Percentiles rank a stretch among this genome's conserved stretches.
Conservation (phyloP, 1,140 invertebrate species). For the Antheraea mylitta region DNA sequence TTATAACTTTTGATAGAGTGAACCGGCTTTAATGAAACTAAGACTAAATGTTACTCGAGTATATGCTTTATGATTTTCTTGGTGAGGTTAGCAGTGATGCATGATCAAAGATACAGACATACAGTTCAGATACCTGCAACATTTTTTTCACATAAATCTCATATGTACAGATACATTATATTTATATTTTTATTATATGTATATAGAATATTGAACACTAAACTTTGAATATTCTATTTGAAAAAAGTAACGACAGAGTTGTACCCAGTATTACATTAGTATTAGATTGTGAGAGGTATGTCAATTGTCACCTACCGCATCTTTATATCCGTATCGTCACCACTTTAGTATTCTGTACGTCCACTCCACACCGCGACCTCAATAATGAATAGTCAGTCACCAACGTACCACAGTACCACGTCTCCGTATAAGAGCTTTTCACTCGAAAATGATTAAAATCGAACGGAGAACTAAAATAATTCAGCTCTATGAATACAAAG, state of each 20-base stretch:
- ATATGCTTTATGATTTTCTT: too few species aligned
- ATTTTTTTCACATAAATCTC: too few species aligned
- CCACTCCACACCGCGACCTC: constrained; percentile 32
- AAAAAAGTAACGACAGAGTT: background rate
- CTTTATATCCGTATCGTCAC: constrained; percentile 29
- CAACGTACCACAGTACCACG: constrained; percentile 28
- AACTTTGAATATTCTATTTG: background rate
- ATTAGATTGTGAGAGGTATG: constrained; percentile 15
- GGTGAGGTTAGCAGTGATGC: too few species aligned
- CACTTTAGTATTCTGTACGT: constrained; percentile 37
- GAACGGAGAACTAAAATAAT: constrained; percentile 22
- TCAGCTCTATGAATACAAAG: constrained; percentile 17
- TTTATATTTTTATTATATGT: background rate
- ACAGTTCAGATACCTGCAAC: too few species aligned
- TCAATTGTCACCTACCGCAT: constrained; percentile 21
- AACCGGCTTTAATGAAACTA: too few species aligned
- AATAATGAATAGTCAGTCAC: constrained; percentile 43
- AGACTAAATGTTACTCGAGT: too few species aligned
- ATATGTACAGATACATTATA: too few species aligned
- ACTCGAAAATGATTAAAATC: constrained; percentile 32
- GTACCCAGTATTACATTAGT: background rate
- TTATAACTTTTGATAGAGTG: too few species aligned
- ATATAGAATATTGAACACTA: background rate
- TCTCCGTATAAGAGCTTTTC: constrained; percentile 39
- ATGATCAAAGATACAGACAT: too few species aligned